Conservation (phyloP, 2,797 vertebrate species). For the Cyprinella venusta region DNA sequence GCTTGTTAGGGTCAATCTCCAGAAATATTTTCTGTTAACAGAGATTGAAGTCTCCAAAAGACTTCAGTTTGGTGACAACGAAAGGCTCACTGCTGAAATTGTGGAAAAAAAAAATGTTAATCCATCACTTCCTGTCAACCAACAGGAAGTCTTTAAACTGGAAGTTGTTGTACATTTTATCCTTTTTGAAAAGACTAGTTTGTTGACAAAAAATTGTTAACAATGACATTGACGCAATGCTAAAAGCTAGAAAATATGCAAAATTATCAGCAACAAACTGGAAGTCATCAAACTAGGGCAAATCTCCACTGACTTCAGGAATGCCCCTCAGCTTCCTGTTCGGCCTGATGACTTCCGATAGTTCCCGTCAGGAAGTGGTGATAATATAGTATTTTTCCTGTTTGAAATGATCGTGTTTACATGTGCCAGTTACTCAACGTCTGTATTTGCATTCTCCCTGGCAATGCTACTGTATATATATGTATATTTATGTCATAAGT, state of each 20-base stretch:
- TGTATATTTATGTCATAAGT: conserved; percentile 9
- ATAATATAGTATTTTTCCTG: conserved; percentile 61
- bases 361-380: conserved; percentile 71
- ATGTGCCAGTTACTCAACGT: conserved; percentile 42
- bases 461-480: background rate
- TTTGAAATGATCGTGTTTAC: conserved; percentile 47
- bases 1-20: too few relatives aligned
- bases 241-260: conserved; percentile 37
- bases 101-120: background rate
- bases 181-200: background rate
- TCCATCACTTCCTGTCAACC: background rate
- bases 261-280: conserved; percentile 51
- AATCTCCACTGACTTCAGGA: background rate
- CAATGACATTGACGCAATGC: background rate
- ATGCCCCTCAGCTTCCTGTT: conserved; percentile 62
- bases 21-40: too few relatives aligned
- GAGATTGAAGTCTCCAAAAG: too few relatives aligned
- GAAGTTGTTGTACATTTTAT: background rate
- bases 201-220: background rate
- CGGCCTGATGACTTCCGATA: conserved; percentile 65
- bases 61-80: too few relatives aligned
- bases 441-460: conserved; percentile 20
- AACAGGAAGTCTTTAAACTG: background rate
- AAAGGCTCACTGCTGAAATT: background rate
- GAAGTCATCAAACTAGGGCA: conserved; percentile 21